A percentile compares a stretch with the other conserved stretches of the same genome.
Conservation (phyloP, 2,888 invertebrate genomes). For the Pseudococcus longispinus region DNA sequence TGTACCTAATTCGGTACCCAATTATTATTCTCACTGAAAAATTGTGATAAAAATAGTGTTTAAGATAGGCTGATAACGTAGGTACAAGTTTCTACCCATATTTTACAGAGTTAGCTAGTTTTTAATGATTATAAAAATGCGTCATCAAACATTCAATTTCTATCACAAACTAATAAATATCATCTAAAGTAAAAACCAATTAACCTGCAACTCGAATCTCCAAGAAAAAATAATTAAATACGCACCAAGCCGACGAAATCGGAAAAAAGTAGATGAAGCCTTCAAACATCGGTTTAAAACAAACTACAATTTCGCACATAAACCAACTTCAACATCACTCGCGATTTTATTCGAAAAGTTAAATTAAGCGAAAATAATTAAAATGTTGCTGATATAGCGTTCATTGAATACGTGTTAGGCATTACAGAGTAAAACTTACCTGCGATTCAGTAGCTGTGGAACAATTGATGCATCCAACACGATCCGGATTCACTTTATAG, state of each 20-base stretch:
- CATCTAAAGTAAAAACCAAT: too few species aligned
- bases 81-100: too few species aligned
- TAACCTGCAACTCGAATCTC: neutral
- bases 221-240: neutral
- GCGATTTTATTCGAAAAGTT: neutral
- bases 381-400: neutral
- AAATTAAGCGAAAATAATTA: constrained; percentile 39
- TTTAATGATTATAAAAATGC: too few species aligned
- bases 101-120: too few species aligned
- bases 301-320: neutral
- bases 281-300: neutral
- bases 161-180: too few species aligned
- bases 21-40: too few species aligned
- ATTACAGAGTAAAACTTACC: constrained; percentile 21
- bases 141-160: too few species aligned
- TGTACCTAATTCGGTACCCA: too few species aligned
- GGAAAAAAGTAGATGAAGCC: neutral
- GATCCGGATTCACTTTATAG: constrained; percentile 26
- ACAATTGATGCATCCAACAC: constrained; percentile 12
- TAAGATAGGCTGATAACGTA: too few species aligned
- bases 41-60: too few species aligned
- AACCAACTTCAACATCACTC: neutral
- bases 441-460: neutral
- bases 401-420: constrained; percentile 6
- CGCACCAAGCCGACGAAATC: neutral